A percentile compares a stretch with the other conserved stretches of the same genome.
Evolutionary conservation across 2,113 vertebrate genomes (phyloP).

Genomic region (Patagioenas fasciata): DNA sequence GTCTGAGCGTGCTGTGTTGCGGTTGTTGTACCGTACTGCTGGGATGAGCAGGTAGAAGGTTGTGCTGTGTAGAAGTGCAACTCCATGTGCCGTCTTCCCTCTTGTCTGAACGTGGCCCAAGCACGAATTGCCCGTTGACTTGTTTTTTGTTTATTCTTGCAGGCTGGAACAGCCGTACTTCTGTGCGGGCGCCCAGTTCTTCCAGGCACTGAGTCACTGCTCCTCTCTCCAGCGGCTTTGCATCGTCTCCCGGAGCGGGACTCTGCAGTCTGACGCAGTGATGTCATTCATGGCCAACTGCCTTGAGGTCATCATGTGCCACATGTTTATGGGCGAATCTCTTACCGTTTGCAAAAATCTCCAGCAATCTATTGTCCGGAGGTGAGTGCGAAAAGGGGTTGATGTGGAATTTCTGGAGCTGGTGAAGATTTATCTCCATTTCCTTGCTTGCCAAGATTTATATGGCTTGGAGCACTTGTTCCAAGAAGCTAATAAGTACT

Average conservation of each 20-base stretch:
- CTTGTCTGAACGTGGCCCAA: not conserved
- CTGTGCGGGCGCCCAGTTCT: conserved; percentile 87
- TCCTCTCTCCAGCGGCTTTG: conserved; percentile 87
- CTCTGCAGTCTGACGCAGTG: conserved; percentile 86
- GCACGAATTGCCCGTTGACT: not conserved
- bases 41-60: not conserved
- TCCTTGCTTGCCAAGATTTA: not conserved
- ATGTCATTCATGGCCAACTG: conserved; percentile 87
- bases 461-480: conserved; percentile 3
- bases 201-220: conserved; percentile 90
- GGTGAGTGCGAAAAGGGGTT: conserved; percentile 74
- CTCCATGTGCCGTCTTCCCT: not conserved
- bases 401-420: conserved; percentile 9
- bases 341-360: conserved; percentile 88
- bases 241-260: conserved; percentile 91
- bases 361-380: conserved; percentile 86
- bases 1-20: not conserved
- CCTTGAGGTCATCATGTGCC: conserved; percentile 85
- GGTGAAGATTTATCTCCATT: not conserved
- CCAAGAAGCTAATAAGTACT: conserved; percentile 37
- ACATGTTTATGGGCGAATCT: conserved; percentile 93
- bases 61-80: fast-evolving
- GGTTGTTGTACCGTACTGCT: fast-evolving
- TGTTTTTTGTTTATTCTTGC: conserved; percentile 10
- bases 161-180: conserved; percentile 96